These are phyloP conservation scores for Pomacea maculata DNA, from an alignment of 1,140 invertebrate genomes.

Conservation along the genomic window DNA sequence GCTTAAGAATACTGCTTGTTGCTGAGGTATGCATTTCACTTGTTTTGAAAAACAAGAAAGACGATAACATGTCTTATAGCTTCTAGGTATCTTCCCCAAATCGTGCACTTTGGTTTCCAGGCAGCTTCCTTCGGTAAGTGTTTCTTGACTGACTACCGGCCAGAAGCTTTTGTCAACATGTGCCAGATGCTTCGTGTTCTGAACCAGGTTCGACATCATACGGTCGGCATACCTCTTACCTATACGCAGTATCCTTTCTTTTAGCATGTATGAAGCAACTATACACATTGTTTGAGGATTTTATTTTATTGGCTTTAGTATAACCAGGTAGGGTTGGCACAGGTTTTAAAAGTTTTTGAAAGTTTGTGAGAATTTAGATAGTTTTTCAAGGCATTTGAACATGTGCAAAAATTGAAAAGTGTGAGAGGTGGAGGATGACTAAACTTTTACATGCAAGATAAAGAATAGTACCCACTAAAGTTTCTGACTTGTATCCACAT, in stretches of 20 bases:
- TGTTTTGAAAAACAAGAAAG: background rate
- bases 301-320: too few relatives aligned
- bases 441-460: too few relatives aligned
- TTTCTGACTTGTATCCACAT: too few relatives aligned
- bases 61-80: too few relatives aligned
- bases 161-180: constrained; percentile 87
- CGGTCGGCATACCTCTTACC: constrained; percentile 90
- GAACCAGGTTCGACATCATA: constrained; percentile 87
- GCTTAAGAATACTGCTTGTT: background rate
- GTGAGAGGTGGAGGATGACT: background rate
- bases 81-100: too few relatives aligned
- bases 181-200: constrained; percentile 87
- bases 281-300: too few relatives aligned
- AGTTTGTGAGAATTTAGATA: background rate
- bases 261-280: background rate
- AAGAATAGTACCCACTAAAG: too few relatives aligned
- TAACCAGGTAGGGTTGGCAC: background rate
- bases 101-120: constrained; percentile 60
- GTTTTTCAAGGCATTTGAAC: background rate
- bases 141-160: constrained; percentile 81
- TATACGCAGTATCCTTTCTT: constrained; percentile 86
- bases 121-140: constrained; percentile 95
- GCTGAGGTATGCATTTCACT: too few relatives aligned
- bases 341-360: background rate
- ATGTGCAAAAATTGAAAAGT: background rate